Base-by-base conservation (phyloP, 2,113 vertebrate genomes). In the Lathamus discolor region DNA sequence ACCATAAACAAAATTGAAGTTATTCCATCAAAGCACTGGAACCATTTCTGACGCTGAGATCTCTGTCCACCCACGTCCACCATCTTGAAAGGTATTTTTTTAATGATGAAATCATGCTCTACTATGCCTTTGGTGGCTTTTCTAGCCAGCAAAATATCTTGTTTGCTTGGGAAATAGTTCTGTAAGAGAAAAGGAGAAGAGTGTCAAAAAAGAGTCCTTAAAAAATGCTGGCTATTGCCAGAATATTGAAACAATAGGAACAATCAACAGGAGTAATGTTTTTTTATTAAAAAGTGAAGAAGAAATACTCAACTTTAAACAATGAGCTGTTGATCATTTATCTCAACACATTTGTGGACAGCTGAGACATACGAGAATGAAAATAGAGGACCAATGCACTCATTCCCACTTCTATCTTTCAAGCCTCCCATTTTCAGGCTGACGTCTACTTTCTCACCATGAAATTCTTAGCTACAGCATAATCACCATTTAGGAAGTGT, bases 11-110 rank as follows among this genome's bases (percentile, higher is more conserved):
- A 98, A 92, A 99, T 99, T 0, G 99, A 99, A 0, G 99, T 99
- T 97, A 99, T 99, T 19, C 99, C 99, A 37, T 99, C 99, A 13
- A 99, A 99, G 95, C 99, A 99, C 98, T 99, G 99, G 96, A 99
- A 99, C 99, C 99, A 99, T 95, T 99, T 99, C 85, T 99, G 99
- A 86, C 99, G 98, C 97, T 99, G 99, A 5, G 99, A 99, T 63
- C 99, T 97, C 96, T 99, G 99, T 74, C 99, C 99, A 4, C 99
- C 99, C 6, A 99, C 99, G 19, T 99, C 99, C 91, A 99, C 99
- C 99, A 99, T 99, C 97, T 99, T 99, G 96, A 99, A 99, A 17
- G 99, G 99, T 90, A 99, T 99, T 97, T 99, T 99, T 97, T 99
- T 99, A 92, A 99, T 99, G 86, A 99, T 95, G 78, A 99, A 99